Conservation (phyloP, 2,797 vertebrate genomes). For the Echiichthys vipera region DNA sequence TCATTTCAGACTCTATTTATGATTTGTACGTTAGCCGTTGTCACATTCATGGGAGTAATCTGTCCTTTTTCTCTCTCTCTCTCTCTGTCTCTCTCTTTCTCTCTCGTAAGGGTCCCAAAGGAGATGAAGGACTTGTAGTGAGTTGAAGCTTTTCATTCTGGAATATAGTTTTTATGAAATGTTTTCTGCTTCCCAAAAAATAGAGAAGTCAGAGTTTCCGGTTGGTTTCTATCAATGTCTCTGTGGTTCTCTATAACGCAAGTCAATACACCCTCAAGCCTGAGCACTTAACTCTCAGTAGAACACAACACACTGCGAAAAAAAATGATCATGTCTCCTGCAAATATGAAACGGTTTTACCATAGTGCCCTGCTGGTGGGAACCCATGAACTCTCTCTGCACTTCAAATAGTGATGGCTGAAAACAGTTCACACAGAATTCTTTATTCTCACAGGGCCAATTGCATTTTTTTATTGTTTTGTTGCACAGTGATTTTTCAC, state of each 20-base stretch:
- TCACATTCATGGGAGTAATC: slow-evolving; percentile 63
- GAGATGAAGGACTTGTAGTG: slow-evolving; percentile 92
- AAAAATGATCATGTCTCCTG: slow-evolving; percentile 61
- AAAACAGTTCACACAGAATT: slow-evolving; percentile 70
- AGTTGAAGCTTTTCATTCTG: slow-evolving; percentile 75
- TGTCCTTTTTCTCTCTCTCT: slow-evolving; percentile 48
- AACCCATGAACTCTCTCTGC: slow-evolving; percentile 60
- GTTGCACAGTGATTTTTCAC: slow-evolving; percentile 84
- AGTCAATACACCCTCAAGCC: slow-evolving; percentile 71
- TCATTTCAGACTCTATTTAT: slow-evolving; percentile 53
- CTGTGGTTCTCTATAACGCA: slow-evolving; percentile 47
- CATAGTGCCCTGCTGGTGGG: slow-evolving; percentile 68
- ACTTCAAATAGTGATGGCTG: slow-evolving; percentile 56
- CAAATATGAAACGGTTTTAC: slow-evolving; percentile 66
- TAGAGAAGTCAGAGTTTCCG: slow-evolving; percentile 40
- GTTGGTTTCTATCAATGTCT: slow-evolving; percentile 65
- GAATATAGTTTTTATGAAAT: slow-evolving; percentile 53
- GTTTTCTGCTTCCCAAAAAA: slow-evolving; percentile 34
- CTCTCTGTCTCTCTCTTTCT: slow-evolving; percentile 25
- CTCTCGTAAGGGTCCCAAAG: slow-evolving; percentile 92
- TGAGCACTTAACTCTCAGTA: slow-evolving; percentile 66
- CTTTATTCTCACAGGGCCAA: slow-evolving; percentile 74
- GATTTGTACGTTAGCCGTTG: slow-evolving; percentile 42
- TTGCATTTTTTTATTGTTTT: slow-evolving; percentile 82
- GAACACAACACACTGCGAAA: slow-evolving; percentile 56